These are phyloP conservation scores for Natrix natrix DNA, from an alignment of 2,797 vertebrate species.

Conservation along the genomic window DNA sequence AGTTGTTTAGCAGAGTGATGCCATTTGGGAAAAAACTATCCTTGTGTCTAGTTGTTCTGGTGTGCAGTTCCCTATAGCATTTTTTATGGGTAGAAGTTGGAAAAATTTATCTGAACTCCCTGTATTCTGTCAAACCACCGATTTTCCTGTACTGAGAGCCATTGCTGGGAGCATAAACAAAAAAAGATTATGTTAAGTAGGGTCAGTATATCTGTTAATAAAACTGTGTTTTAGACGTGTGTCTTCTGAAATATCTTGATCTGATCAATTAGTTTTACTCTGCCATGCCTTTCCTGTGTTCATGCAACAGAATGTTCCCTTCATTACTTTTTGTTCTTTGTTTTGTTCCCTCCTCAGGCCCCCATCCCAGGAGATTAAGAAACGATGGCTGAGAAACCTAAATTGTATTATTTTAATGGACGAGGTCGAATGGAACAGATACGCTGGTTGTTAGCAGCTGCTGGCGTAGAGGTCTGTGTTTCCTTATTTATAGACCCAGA, in stretches of 20 bases:
- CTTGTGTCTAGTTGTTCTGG: too few species aligned
- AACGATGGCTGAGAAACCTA: conserved; percentile 75
- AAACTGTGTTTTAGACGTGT: background rate
- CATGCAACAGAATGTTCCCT: background rate
- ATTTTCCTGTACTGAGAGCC: background rate
- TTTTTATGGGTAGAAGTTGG: too few species aligned
- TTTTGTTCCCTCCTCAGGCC: background rate
- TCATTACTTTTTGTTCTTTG: background rate
- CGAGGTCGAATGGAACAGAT: conserved; percentile 86
- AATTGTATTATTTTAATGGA: conserved; percentile 79
- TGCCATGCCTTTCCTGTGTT: background rate
- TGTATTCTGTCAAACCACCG: background rate
- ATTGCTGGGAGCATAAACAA: background rate
- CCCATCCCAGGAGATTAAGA: conserved; percentile 33
- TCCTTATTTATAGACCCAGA: background rate
- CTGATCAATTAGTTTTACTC: background rate
- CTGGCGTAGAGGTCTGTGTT: conserved; percentile 77
- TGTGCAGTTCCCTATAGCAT: too few species aligned
- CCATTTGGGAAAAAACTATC: too few species aligned
- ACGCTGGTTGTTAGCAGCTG: conserved; percentile 79
- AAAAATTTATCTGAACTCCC: background rate
- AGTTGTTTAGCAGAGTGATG: too few species aligned
- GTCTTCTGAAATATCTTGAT: conserved; percentile 10
- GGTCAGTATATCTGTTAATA: background rate
- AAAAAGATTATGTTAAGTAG: background rate